phyloP scores from a whole-genome alignment of 2,113 vertebrate genomes.

The Stercorarius parasiticus region DNA sequence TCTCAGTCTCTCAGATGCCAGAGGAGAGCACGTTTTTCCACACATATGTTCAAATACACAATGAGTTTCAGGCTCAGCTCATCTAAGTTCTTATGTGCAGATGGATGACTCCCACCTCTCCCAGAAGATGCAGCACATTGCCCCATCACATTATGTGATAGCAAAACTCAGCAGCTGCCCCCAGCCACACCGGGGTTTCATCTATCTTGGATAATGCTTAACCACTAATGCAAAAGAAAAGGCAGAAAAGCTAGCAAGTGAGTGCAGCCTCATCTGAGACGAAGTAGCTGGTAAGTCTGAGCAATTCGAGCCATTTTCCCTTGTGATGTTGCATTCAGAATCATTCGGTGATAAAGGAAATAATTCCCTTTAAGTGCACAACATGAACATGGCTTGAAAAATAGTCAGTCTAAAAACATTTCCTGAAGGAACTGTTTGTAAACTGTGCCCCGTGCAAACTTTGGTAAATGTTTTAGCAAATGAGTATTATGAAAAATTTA shows the following conservation, averaged over 20 bases:
- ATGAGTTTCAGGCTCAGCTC: neutral
- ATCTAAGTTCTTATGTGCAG: neutral
- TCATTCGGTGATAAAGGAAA: neutral
- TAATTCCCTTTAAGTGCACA: neutral
- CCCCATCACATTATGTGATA: neutral
- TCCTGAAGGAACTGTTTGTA: neutral
- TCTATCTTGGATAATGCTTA: neutral
- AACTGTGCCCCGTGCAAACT: neutral
- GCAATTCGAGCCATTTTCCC: neutral
- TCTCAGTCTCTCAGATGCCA: accelerated
- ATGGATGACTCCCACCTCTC: neutral
- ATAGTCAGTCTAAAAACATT: neutral
- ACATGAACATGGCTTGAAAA: neutral
- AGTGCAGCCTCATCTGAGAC: neutral
- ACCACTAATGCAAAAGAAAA: neutral
- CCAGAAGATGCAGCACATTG: neutral
- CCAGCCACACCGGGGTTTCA: neutral
- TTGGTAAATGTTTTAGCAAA: neutral
- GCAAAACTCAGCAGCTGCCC: neutral
- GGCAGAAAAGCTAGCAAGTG: neutral
- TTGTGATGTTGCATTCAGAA: neutral
- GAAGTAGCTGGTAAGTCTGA: neutral
- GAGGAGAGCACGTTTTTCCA: neutral
- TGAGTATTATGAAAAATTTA: neutral
- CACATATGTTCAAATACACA: neutral